phyloP scores from a whole-genome alignment of 2,113 vertebrate species.

The Meles meles region DNA sequence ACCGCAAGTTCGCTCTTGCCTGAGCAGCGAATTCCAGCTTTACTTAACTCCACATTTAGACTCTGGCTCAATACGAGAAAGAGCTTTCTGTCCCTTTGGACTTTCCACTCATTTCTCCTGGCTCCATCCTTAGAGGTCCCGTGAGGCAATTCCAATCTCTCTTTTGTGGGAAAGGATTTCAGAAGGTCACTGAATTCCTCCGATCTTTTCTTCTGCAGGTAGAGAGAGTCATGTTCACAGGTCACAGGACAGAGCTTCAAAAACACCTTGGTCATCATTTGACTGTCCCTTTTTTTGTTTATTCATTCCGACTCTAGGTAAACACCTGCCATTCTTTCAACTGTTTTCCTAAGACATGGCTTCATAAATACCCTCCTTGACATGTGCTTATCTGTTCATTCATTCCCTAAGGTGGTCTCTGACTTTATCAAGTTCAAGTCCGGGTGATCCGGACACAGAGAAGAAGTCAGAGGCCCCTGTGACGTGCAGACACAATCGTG shows the following conservation, averaged over 20 bases:
- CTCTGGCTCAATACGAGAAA: background rate
- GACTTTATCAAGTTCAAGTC: background rate
- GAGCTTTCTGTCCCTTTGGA: background rate
- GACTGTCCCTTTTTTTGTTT: background rate
- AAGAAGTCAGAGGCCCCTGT: background rate
- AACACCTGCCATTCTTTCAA: background rate
- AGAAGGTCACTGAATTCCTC: background rate
- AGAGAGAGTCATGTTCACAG: background rate
- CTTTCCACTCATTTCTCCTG: background rate
- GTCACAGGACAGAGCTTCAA: background rate
- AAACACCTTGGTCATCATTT: background rate
- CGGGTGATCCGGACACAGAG: background rate
- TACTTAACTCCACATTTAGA: background rate
- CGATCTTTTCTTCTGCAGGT: background rate
- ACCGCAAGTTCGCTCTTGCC: background rate
- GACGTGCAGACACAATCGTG: background rate
- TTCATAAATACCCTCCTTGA: background rate
- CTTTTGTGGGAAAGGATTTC: background rate
- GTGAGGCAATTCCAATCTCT: background rate
- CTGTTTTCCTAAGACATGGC: background rate
- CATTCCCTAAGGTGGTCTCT: background rate
- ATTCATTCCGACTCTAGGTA: background rate
- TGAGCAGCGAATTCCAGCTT: background rate
- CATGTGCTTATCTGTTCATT: background rate
- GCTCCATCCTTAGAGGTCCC: background rate